phyloP scores from a whole-genome alignment of 2,113 vertebrate genomes.

The Perca schrenkii region DNA sequence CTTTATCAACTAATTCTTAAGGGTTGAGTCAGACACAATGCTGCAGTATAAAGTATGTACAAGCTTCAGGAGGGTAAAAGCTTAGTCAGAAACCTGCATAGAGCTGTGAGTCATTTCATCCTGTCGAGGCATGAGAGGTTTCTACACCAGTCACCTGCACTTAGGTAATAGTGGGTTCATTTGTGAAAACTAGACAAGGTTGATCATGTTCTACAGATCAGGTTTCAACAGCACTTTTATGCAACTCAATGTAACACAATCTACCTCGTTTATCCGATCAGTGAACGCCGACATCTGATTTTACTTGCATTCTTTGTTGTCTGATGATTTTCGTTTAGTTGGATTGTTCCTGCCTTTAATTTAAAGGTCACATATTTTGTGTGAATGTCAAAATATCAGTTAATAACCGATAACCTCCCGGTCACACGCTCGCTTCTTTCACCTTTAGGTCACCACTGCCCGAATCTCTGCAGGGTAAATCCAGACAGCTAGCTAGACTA shows the following conservation, averaged over 20 bases:
- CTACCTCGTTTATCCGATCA: not conserved
- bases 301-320: not conserved
- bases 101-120: slow-evolving; percentile 71
- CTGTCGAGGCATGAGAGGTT: slow-evolving; percentile 73
- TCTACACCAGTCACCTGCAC: slow-evolving; percentile 4
- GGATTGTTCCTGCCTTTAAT: not conserved
- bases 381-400: not conserved
- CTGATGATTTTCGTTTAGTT: not conserved
- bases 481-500: too few species aligned
- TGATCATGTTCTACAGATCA: slow-evolving; percentile 36
- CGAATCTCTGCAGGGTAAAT: too few species aligned
- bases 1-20: not conserved
- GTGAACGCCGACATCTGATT: not conserved
- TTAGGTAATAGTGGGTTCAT: slow-evolving; percentile 20
- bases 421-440: too few species aligned
- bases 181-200: slow-evolving; percentile 35
- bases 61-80: not conserved
- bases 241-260: not conserved
- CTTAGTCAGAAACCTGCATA: slow-evolving; percentile 36
- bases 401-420: too few species aligned
- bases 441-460: too few species aligned
- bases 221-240: not conserved
- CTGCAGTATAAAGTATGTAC: not conserved
- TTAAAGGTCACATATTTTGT: not conserved
- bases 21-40: not conserved